Percentiles rank a stretch among this genome's conserved stretches.
phyloP scores from a whole-genome alignment of 2,113 vertebrate genomes.

The Patagioenas fasciata region DNA sequence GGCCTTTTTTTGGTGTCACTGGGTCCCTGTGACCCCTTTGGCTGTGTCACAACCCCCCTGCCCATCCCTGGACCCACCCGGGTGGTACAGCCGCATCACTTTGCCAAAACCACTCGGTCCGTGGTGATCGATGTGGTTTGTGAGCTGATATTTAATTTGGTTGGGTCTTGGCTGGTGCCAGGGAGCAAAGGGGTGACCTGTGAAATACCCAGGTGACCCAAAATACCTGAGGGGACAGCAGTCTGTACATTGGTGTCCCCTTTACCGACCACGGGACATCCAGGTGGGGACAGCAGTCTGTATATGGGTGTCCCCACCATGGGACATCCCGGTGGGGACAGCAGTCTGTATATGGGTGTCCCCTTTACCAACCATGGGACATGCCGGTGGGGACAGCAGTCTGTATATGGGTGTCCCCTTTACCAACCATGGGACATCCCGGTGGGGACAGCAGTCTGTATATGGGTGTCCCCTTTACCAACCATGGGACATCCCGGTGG shows the following conservation, averaged over 20 bases:
- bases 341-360: too few species aligned
- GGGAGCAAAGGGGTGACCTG: not conserved
- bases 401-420: too few species aligned
- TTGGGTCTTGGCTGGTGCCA: not conserved
- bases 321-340: too few species aligned
- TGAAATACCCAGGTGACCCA: not conserved
- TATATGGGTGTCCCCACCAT: too few species aligned
- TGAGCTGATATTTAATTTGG: accelerated
- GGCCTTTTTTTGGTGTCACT: not conserved
- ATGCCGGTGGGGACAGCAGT: too few species aligned
- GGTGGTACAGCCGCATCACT: accelerated
- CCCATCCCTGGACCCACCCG: not conserved
- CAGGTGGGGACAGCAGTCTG: too few species aligned
- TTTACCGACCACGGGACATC: accelerated
- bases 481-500: too few species aligned
- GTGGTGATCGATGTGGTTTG: accelerated
- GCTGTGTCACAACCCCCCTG: not conserved
- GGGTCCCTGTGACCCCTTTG: not conserved
- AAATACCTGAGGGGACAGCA: accelerated
- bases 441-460: too few species aligned
- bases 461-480: too few species aligned
- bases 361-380: too few species aligned
- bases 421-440: too few species aligned
- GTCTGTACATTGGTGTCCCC: too few species aligned
- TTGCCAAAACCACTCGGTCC: accelerated